Conservation (phyloP, 2,113 vertebrate genomes). For the Salvelinus sp. region DNA sequence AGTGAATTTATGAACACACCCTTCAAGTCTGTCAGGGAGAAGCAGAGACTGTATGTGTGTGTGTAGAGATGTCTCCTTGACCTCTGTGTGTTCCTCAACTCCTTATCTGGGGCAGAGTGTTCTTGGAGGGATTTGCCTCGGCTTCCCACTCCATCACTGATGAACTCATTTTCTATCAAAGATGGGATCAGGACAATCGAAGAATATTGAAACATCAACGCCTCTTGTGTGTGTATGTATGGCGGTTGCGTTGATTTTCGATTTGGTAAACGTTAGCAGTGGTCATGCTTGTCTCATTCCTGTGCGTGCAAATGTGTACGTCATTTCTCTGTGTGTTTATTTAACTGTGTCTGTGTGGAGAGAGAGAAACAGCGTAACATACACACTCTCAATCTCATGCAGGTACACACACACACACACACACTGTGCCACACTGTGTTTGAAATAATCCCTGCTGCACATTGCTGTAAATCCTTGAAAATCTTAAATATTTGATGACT, state of each 20-base stretch:
- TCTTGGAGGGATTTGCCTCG: not conserved
- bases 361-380: not conserved
- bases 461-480: slow-evolving; percentile 60
- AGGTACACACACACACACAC: not conserved
- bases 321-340: no score
- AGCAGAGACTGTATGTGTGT: slow-evolving; percentile 2
- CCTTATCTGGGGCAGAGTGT: slow-evolving; percentile 14
- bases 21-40: no score
- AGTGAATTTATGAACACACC: no score
- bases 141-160: slow-evolving; percentile 2
- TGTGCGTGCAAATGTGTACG: no score
- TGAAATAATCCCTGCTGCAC: slow-evolving; percentile 51
- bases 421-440: slow-evolving; percentile 21
- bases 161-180: slow-evolving; percentile 10
- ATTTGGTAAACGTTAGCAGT: no score
- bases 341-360: not conserved
- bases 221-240: not conserved
- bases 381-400: not conserved
- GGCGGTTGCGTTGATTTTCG: not conserved
- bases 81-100: slow-evolving; percentile 1
- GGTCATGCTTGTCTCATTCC: no score
- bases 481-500: slow-evolving; percentile 70
- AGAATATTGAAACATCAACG: not conserved
- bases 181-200: not conserved
- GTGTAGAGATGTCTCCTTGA: slow-evolving; percentile 5